Percentiles rank a stretch among this genome's conserved stretches.
Evolutionary conservation across 2,113 vertebrate species (phyloP).

Genomic region (Antechinus flavipes): DNA sequence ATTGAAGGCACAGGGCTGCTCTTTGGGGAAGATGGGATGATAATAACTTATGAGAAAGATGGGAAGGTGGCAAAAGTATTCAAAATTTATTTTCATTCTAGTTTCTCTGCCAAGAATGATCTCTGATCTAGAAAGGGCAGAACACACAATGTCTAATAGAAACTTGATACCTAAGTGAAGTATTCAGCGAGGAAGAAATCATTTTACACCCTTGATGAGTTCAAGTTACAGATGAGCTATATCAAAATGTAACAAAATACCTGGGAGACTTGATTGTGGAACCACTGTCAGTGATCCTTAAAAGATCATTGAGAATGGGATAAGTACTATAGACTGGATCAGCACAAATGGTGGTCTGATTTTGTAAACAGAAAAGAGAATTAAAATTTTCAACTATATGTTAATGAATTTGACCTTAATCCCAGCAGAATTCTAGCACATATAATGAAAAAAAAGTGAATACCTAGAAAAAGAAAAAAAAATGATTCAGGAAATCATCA

Average conservation of each 20-base stretch:
- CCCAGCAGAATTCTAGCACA: background rate
- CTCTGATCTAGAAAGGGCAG: background rate
- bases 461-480: background rate
- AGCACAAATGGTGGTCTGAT: background rate
- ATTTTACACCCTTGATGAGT: background rate
- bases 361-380: background rate
- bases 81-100: background rate
- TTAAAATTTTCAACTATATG: background rate
- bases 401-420: background rate
- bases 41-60: background rate
- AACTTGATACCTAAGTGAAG: background rate
- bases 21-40: background rate
- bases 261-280: background rate
- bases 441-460: background rate
- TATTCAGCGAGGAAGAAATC: background rate
- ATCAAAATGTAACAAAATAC: background rate
- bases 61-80: background rate
- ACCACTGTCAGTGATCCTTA: background rate
- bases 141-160: background rate
- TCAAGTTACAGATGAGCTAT: background rate
- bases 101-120: background rate
- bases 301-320: background rate
- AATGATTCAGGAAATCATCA: background rate
- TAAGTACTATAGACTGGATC: background rate
- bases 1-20: background rate